A percentile compares a stretch with the other conserved stretches of the same genome.
Conservation (phyloP, 2,797 vertebrate genomes). For the Anas acuta region DNA sequence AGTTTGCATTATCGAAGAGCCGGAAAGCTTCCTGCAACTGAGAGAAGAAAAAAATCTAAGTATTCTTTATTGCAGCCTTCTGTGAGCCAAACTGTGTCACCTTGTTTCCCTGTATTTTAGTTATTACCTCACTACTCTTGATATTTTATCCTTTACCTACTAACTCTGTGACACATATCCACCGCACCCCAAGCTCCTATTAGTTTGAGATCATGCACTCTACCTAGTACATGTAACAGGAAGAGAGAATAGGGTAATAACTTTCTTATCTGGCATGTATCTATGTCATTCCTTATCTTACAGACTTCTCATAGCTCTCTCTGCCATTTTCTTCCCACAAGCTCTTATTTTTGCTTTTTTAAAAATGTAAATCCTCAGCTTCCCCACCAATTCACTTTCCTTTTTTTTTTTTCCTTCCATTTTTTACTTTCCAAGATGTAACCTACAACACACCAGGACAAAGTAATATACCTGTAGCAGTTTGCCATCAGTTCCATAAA, state of each 20-base stretch:
- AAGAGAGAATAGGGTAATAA: not conserved
- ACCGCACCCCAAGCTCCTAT: not conserved
- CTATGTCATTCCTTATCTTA: not conserved
- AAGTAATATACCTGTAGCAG: conserved; percentile 85
- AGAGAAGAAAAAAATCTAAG: conserved; percentile 41
- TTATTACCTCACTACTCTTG: not conserved
- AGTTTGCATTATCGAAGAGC: conserved; percentile 92
- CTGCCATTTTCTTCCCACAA: not conserved
- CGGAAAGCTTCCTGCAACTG: conserved; percentile 94
- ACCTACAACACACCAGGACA: not conserved
- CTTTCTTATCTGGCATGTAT: not conserved
- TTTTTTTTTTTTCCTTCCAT: not conserved
- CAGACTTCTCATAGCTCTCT: not conserved
- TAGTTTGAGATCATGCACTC: not conserved
- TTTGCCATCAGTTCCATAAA: conserved; percentile 92
- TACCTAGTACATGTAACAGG: not conserved
- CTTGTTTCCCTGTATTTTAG: not conserved
- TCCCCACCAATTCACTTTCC: not conserved
- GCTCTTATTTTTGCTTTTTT: not conserved
- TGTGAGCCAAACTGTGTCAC: not conserved
- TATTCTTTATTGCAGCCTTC: not conserved
- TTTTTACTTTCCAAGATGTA: not conserved
- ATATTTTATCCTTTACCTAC: not conserved
- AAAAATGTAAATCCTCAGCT: not conserved
- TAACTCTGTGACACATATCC: not conserved